Percentiles rank a stretch among this genome's conserved stretches.
phyloP scores from a whole-genome alignment of 2,888 invertebrate species.

The Lasioglossum oenotherae region DNA sequence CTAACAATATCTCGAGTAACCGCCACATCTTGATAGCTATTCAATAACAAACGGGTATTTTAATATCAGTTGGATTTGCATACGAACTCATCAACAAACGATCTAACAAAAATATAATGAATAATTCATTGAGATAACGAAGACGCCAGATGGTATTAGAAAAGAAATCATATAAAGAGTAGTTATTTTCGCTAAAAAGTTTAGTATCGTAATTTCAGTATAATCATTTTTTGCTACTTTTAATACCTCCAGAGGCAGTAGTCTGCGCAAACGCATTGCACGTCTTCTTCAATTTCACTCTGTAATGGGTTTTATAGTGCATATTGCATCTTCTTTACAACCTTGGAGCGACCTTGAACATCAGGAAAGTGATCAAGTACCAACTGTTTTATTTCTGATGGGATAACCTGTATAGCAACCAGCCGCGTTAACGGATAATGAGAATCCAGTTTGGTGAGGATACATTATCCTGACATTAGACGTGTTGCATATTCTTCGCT shows the following conservation, averaged over 20 bases:
- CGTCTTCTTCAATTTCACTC: background rate
- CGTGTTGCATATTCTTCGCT: background rate
- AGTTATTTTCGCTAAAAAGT: background rate
- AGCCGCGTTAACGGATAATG: background rate
- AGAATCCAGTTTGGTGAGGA: background rate
- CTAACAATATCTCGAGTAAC: too few species aligned
- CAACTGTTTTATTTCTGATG: conserved; percentile 1
- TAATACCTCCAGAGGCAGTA: background rate
- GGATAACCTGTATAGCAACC: conserved; percentile 7
- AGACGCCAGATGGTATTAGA: background rate
- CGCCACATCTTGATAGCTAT: too few species aligned
- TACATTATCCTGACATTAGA: conserved; percentile 4
- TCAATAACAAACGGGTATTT: background rate
- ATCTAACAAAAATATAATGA: background rate
- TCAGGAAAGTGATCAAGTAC: conserved; percentile 5
- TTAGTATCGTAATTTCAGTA: background rate
- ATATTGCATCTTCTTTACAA: background rate
- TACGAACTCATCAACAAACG: background rate
- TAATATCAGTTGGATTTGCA: background rate
- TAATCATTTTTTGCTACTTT: background rate
- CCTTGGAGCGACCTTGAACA: conserved; percentile 14
- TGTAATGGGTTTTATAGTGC: conserved; percentile 2
- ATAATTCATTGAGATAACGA: background rate
- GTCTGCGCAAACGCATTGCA: background rate
- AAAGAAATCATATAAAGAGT: background rate